phyloP scores from a whole-genome alignment of 2,888 invertebrate genomes.

The Furcula furcula region DNA sequence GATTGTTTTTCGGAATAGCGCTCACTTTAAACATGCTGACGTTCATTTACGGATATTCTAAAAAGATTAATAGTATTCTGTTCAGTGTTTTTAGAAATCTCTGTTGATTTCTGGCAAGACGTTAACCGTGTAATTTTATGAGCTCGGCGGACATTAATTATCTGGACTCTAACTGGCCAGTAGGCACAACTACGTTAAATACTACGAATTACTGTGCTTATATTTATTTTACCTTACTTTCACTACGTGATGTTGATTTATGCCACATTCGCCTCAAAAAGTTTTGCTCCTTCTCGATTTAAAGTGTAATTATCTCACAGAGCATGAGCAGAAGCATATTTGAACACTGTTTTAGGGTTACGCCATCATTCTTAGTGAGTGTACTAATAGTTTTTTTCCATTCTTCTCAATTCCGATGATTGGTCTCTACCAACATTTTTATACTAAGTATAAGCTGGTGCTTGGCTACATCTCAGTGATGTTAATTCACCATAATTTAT shows the following conservation, averaged over 20 bases:
- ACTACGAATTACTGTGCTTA: conserved; percentile 18
- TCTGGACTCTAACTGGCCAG: conserved; percentile 19
- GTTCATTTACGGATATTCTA: conserved; percentile 3
- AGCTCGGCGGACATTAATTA: conserved; percentile 20
- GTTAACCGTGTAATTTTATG: conserved; percentile 30
- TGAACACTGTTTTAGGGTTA: neutral
- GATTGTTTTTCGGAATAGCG: neutral
- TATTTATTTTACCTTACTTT: neutral
- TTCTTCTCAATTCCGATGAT: neutral
- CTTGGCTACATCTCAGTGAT: too few species aligned
- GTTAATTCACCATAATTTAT: too few species aligned
- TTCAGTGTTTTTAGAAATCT: conserved; percentile 21
- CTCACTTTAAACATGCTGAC: neutral
- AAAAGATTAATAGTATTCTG: conserved; percentile 15
- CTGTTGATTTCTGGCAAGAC: conserved; percentile 22
- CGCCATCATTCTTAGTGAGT: neutral
- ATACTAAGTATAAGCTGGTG: too few species aligned
- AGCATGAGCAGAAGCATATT: neutral
- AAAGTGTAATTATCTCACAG: neutral
- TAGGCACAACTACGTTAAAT: conserved; percentile 22
- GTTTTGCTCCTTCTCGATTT: too few species aligned
- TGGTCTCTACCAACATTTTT: too few species aligned
- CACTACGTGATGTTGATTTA: too few species aligned
- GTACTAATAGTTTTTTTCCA: neutral
- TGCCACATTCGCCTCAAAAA: too few species aligned